Conservation (phyloP, 2,113 vertebrate genomes). For the Emydura subglobosa region DNA sequence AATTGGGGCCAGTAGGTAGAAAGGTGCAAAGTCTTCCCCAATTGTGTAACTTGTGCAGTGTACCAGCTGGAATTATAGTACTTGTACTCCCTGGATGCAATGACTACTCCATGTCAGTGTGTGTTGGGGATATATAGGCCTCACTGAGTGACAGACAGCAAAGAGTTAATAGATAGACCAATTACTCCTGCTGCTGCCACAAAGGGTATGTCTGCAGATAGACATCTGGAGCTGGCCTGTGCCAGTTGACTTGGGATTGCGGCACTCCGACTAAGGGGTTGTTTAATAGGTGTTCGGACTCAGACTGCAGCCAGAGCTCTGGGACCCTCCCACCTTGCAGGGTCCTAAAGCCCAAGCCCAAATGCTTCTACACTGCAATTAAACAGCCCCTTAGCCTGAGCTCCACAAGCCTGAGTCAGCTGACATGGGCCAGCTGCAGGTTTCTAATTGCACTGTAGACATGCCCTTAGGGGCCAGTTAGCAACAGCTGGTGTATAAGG, state of each 20-base stretch:
- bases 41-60: not conserved
- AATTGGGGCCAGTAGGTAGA: not conserved
- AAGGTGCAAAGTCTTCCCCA: not conserved
- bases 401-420: too few species aligned
- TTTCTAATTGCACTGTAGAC: too few species aligned
- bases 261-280: not conserved
- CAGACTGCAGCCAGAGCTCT: not conserved
- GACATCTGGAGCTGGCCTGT: not conserved
- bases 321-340: not conserved
- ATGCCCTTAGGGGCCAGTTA: not conserved
- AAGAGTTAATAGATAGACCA: not conserved
- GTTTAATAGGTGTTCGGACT: not conserved
- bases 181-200: not conserved
- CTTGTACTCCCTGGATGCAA: not conserved
- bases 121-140: not conserved
- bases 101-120: not conserved
- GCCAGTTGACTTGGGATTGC: not conserved
- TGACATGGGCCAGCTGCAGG: too few species aligned
- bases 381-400: too few species aligned
- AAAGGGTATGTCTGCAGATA: not conserved
- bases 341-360: not conserved
- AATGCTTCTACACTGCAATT: too few species aligned
- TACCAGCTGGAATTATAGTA: not conserved
- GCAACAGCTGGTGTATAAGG: not conserved
- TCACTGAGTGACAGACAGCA: not conserved